Conservation (phyloP, 92 coral and sea anemone species). For the Palythoa grandis region DNA sequence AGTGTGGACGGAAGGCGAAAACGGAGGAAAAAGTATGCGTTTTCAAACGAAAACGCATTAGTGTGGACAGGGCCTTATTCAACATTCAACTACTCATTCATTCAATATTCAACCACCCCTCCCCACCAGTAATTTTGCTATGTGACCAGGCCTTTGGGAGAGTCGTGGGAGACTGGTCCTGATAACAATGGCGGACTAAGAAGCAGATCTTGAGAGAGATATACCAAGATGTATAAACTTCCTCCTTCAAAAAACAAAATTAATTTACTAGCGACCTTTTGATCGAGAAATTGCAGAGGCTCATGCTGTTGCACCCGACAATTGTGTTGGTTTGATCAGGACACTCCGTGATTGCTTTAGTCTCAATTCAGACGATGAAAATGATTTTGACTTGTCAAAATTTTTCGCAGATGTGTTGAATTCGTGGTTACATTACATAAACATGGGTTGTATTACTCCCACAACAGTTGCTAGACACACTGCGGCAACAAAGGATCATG, state of each 20-base stretch:
- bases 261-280: neutral
- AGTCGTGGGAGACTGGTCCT: no score
- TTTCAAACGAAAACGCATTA: no score
- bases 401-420: slow-evolving; percentile 9
- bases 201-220: neutral
- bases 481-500: neutral
- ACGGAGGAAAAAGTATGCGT: no score
- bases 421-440: slow-evolving; percentile 7
- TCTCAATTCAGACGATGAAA: neutral
- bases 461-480: neutral
- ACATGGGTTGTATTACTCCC: neutral
- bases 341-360: neutral
- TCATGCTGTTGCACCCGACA: slow-evolving; percentile 1
- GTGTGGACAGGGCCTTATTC: no score
- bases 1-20: no score
- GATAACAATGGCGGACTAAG: neutral
- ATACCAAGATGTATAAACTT: slow-evolving; percentile 4
- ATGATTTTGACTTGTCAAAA: neutral
- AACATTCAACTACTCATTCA: no score
- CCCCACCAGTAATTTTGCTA: neutral
- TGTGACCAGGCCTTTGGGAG: no score
- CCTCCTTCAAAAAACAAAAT: neutral
- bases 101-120: neutral
- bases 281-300: slow-evolving; percentile 2
- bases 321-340: neutral